These are phyloP conservation scores for Trochalopteron elliotii DNA, from an alignment of 2,113 vertebrate genomes.

Conservation along the genomic window DNA sequence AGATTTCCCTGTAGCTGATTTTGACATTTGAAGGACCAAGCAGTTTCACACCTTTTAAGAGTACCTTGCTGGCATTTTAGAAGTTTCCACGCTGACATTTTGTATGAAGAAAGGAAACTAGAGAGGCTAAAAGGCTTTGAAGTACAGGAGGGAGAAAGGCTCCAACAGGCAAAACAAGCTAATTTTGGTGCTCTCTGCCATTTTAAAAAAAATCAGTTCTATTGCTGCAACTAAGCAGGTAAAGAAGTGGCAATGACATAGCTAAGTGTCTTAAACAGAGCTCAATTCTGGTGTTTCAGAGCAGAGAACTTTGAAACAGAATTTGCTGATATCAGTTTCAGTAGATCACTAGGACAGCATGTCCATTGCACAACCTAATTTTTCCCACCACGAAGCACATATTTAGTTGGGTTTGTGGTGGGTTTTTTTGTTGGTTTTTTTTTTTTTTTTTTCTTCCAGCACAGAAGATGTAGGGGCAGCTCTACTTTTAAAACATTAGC, in stretches of 20 bases:
- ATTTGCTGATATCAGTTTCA: background rate
- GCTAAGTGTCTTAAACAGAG: background rate
- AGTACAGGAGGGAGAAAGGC: background rate
- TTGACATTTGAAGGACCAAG: constrained; percentile 13
- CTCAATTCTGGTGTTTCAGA: background rate
- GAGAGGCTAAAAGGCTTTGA: background rate
- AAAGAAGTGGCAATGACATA: background rate
- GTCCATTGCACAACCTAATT: background rate
- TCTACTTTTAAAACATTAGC: background rate
- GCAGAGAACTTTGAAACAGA: background rate
- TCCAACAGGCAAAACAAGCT: background rate
- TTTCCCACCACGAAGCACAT: background rate
- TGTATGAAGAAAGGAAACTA: background rate
- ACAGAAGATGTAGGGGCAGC: background rate
- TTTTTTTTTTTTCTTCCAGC: background rate
- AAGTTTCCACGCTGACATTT: constrained; percentile 39
- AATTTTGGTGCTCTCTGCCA: background rate
- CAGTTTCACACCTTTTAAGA: background rate
- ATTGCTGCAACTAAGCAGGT: background rate
- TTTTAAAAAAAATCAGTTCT: background rate
- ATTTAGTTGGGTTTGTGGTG: fast-evolving
- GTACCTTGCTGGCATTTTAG: background rate
- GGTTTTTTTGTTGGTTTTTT: background rate
- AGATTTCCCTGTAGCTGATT: background rate
- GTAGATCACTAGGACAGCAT: background rate